Evolutionary conservation across 2,113 vertebrate genomes (phyloP), one percentile per base, ranked within the genome.

Genomic region (Patagioenas fasciata): DNA sequence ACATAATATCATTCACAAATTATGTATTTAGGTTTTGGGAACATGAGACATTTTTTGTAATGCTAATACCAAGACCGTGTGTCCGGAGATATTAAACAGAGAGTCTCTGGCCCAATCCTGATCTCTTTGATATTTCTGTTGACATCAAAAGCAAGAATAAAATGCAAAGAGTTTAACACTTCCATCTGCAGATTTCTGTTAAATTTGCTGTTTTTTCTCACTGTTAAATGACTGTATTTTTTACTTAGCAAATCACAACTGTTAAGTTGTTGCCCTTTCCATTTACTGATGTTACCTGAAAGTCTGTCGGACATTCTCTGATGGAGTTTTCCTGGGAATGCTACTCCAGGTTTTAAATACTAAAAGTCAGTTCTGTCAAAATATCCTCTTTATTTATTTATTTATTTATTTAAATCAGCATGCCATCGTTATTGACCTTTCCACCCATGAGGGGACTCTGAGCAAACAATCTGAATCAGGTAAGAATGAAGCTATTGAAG

Each of bases 21-120:
- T 96, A 97, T 95, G 94, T 91, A 97, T 98, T 98, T 97, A 97
- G 89, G 96, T 92, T 97, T 97, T 75, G 96, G 96, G 97, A 97
- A 89, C 89, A 73, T 15, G 70, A 96, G 96, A 87, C 42, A 13
- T 75, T 96, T 95, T 96, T 96, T 97, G 93, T 96, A 97, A 96
- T 97, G 94, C 94, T 97, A 96, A 97, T 97, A 93, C 66, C 51
- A 85, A 97, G 93, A 94, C 71, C 2, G 3, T 85, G 66, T 54
- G 89, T 96, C 96, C 72, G 38, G 95, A 96, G 93, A 95, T 95
- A 86, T 10, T 78, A 58, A 89, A 42, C 44, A 80, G 87, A 73
- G 74, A 65, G 40, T 85, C 25, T 80, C 40, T 91, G 89, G 83
- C 87, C 95, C 83, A 72, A 38, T 67, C 80, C 91, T 96, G 74